Evolutionary conservation across 2,888 invertebrate genomes (phyloP).

Genomic region (Habrosyne pyritoides): DNA sequence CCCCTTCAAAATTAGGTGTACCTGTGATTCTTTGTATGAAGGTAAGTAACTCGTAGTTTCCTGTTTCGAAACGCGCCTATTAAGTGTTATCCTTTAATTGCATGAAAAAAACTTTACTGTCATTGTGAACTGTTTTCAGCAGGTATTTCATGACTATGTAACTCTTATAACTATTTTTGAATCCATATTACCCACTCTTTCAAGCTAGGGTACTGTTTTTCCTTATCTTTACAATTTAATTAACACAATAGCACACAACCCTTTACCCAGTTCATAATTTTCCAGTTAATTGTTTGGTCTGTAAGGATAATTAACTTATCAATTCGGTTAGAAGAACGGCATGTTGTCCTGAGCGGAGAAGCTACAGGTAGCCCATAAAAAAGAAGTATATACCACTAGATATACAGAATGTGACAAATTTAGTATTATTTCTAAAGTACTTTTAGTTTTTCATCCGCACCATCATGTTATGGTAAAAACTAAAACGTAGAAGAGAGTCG

Average conservation of each 20-base stretch:
- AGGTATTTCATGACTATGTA: neutral
- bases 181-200: neutral
- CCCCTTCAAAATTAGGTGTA: slow-evolving; percentile 63
- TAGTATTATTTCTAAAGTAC: too few species aligned
- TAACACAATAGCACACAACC: neutral
- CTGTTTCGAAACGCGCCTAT: slow-evolving; percentile 23
- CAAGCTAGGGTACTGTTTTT: too few species aligned
- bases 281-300: too few species aligned
- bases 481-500: too few species aligned
- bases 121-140: slow-evolving; percentile 9
- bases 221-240: too few species aligned
- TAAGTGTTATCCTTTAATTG: slow-evolving; percentile 37
- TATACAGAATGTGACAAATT: too few species aligned
- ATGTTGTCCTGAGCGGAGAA: neutral
- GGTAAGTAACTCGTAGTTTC: slow-evolving; percentile 73
- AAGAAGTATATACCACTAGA: too few species aligned
- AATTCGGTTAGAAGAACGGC: neutral
- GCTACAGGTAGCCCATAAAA: neutral
- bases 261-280: too few species aligned
- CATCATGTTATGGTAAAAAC: too few species aligned
- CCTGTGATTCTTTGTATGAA: slow-evolving; percentile 54
- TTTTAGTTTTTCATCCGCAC: too few species aligned
- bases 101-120: slow-evolving; percentile 35
- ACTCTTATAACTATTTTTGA: neutral
- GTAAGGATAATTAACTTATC: too few species aligned